phyloP scores from a whole-genome alignment of 92 coral and sea anemone species.

The Porites divaricata region DNA sequence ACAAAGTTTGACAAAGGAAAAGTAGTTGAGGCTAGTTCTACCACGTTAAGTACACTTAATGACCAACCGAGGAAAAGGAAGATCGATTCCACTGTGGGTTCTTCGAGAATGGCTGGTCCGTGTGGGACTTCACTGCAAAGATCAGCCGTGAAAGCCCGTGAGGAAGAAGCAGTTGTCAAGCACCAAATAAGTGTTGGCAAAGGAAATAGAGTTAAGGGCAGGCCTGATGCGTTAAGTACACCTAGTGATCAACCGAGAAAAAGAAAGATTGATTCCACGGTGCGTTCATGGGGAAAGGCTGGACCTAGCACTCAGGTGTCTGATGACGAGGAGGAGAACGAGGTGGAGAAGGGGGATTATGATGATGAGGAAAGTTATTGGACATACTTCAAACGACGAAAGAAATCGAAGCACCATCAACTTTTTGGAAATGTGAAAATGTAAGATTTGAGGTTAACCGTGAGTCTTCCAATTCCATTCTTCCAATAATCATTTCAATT shows the following conservation, averaged over 20 bases:
- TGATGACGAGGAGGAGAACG: constrained; percentile 14
- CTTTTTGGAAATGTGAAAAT: neutral
- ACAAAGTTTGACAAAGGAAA: neutral
- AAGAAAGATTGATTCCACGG: constrained; percentile 12
- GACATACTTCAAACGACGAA: neutral
- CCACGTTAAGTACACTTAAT: neutral
- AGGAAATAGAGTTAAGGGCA: too few species aligned
- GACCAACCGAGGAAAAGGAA: neutral
- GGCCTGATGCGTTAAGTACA: neutral
- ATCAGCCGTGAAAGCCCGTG: neutral
- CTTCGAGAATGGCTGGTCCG: constrained; percentile 12
- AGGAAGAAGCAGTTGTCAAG: neutral
- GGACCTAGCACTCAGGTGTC: constrained; percentile 12
- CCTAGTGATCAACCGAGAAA: neutral
- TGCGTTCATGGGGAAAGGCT: constrained; percentile 22
- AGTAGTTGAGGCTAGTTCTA: neutral
- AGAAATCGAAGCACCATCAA: neutral
- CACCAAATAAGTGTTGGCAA: neutral
- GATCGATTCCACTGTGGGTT: constrained; percentile 6
- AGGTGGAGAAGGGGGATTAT: too few species aligned
- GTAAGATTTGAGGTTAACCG: neutral
- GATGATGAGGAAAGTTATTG: neutral
- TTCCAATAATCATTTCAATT: too few species aligned
- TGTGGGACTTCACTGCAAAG: neutral
- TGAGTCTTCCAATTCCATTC: too few species aligned